Evolutionary conservation across 2,888 invertebrate species (phyloP).

Genomic region (Alloscopus bannaensis): DNA sequence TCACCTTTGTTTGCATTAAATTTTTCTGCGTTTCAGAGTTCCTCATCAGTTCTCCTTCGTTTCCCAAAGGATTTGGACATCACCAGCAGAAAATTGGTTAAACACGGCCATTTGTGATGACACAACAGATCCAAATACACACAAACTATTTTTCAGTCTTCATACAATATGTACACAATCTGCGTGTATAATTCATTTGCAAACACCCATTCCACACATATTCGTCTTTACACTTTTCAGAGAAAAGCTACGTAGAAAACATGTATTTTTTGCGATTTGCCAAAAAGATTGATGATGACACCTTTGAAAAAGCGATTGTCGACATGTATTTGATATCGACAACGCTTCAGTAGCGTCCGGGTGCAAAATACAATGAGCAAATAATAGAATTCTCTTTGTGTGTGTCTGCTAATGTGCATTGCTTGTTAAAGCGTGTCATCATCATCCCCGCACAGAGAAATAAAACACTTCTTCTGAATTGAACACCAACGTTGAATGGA

Average conservation of each 20-base stretch:
- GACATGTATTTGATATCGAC: background rate
- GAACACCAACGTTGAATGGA: background rate
- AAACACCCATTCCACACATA: slow-evolving; percentile 6
- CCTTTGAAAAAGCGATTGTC: background rate
- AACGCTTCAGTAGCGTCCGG: background rate
- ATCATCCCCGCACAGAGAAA: background rate
- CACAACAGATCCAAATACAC: no score
- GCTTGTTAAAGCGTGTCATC: slow-evolving; percentile 3
- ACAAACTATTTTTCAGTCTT: no score
- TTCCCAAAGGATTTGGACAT: background rate
- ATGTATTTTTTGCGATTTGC: background rate
- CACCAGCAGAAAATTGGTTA: background rate
- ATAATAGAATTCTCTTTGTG: no score
- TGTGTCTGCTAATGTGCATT: no score
- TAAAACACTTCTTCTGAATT: background rate
- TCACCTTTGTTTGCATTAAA: background rate
- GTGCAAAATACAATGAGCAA: background rate
- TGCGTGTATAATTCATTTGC: background rate
- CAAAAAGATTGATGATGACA: background rate
- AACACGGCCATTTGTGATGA: no score
- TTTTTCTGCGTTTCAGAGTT: background rate
- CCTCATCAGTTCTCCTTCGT: background rate
- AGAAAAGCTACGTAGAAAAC: no score
- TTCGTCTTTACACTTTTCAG: slow-evolving; percentile 3
- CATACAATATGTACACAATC: background rate